Conservation (phyloP, 2,113 vertebrate genomes). For the Anhinga rufa region DNA sequence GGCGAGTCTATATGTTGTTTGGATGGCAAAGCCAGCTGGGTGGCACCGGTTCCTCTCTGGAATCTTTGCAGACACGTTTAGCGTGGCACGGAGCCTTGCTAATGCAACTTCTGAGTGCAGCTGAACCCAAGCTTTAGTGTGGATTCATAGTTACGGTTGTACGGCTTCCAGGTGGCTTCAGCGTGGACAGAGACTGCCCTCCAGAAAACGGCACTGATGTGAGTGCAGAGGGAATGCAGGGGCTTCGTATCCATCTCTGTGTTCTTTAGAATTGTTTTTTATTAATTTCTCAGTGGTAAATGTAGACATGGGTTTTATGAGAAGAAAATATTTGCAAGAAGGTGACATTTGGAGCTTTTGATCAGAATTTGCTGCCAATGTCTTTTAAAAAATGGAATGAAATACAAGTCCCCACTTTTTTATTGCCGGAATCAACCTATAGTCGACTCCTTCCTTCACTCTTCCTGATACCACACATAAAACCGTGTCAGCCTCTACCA, state of each 20-base stretch:
- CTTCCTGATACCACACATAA: not conserved
- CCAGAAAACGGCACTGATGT: not conserved
- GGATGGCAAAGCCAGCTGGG: not conserved
- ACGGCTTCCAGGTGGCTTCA: not conserved
- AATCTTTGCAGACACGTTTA: not conserved
- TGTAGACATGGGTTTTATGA: not conserved
- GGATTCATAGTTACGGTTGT: fast-evolving
- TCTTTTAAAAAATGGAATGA: not conserved
- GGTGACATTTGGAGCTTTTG: not conserved
- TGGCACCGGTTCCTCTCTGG: not conserved
- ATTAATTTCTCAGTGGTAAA: not conserved
- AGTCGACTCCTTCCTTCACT: not conserved
- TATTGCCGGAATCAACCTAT: not conserved
- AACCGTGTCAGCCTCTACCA: not conserved
- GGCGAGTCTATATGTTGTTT: not conserved
- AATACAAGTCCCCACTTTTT: not conserved
- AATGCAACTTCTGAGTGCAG: not conserved
- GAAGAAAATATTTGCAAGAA: not conserved
- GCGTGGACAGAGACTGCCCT: not conserved
- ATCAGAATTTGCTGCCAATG: not conserved
- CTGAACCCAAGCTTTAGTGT: not conserved
- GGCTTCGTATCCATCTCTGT: fast-evolving
- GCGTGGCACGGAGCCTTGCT: not conserved
- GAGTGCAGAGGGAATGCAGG: not conserved
- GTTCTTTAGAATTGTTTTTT: not conserved